Base-by-base conservation (phyloP, 2,888 invertebrate genomes). In the Tortricodes alternella region DNA sequence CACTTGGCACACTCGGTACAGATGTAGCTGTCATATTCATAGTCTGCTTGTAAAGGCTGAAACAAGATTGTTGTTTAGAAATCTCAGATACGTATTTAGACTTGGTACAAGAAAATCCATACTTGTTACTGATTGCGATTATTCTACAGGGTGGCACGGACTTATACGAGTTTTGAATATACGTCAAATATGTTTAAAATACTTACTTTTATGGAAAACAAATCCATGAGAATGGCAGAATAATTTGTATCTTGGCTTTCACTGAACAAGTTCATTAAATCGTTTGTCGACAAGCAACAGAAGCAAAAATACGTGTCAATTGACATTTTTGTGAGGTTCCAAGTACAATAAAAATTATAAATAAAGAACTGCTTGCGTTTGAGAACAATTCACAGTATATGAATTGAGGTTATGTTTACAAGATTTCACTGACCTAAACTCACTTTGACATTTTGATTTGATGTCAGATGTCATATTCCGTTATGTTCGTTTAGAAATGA, bases 221-320 rank as follows among this genome's bases (percentile, higher is more conserved):
- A 35, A n/a, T 61, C 55, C 18, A 44, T 56, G 7, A 63, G 43
- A 37, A 61, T 41, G 9, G 44, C 46, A 11, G 56, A 49, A 34
- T 58, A 61, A 21, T 60, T 61, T 37, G 37, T 13, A 2, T 58
- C 58, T 3, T 29, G 8, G 16, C 62, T 49, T 8, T 41, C 46
- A 38, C 41, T 49, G 24, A 59, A 64, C 50, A 68, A 41, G 38
- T 56, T 61, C 0, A 38, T 62, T 7, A 69, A 57, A 27, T 67
- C 66, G 29, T 64, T 61, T 6, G 69, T 69, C 1, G 69, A 66
- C 9, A 69, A 39, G 15, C 69, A 69, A 35, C 67, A 69, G 19
- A 68, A 66, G 16, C 69, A 69, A 51, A 68, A 69, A 50, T 69
- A 69, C 1, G 63, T 59, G 18, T 69, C 66, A 32, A 64, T 46